These are phyloP conservation scores for Ommatoiulus sabulosus DNA, from an alignment of 2,888 invertebrate species.

Conservation along the genomic window DNA sequence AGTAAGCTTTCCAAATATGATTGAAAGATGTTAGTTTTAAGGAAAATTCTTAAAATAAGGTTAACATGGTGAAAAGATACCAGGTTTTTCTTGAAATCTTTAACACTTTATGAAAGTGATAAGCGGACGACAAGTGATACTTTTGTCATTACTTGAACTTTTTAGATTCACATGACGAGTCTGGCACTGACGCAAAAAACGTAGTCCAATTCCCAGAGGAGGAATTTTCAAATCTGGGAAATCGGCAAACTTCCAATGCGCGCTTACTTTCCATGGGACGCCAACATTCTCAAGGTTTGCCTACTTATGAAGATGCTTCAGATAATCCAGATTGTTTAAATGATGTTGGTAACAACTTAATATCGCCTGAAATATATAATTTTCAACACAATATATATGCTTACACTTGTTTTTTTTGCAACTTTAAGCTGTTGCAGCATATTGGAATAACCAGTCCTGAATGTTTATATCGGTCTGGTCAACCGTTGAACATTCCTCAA, in stretches of 20 bases:
- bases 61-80: too few species aligned
- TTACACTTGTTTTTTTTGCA: background rate
- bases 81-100: background rate
- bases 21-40: too few species aligned
- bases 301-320: slow-evolving; percentile 83
- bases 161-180: background rate
- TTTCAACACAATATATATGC: background rate
- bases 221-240: background rate
- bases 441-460: slow-evolving; percentile 94
- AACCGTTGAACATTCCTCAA: slow-evolving; percentile 83
- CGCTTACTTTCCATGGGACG: slow-evolving; percentile 51
- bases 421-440: slow-evolving; percentile 82
- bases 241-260: slow-evolving; percentile 3
- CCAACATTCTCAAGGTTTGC: slow-evolving; percentile 81
- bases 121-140: background rate
- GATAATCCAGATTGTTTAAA: slow-evolving; percentile 92
- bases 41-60: too few species aligned
- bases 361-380: background rate
- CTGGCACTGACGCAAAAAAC: background rate
- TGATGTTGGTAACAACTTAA: slow-evolving; percentile 76
- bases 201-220: background rate
- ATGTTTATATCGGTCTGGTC: slow-evolving; percentile 77
- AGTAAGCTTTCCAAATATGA: too few species aligned
- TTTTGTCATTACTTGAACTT: background rate
- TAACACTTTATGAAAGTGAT: background rate